Evolutionary conservation across 2,797 vertebrate genomes (phyloP).

Genomic region (Phrynocephalus vlangalii): DNA sequence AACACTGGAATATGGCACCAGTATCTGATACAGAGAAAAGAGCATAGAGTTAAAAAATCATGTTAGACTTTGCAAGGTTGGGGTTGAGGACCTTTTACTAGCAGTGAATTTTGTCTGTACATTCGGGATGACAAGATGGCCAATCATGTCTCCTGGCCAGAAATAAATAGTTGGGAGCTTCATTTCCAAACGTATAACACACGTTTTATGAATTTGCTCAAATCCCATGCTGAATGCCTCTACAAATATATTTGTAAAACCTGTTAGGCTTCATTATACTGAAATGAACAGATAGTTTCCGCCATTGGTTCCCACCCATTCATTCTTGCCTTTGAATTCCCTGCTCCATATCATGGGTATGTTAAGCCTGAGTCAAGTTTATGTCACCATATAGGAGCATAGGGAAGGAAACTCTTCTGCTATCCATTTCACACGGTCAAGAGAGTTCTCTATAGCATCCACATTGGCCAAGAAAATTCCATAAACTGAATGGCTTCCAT

Average conservation of each 20-base stretch:
- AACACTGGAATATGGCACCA: neutral
- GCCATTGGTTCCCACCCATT: too few species aligned
- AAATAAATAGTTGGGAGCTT: neutral
- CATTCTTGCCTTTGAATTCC: neutral
- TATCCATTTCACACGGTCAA: neutral
- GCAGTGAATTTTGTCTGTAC: neutral
- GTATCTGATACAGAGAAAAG: constrained; percentile 28
- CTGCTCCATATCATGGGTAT: neutral
- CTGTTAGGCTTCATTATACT: too few species aligned
- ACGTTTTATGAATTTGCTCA: neutral
- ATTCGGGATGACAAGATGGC: neutral
- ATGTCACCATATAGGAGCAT: neutral
- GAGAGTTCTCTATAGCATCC: neutral
- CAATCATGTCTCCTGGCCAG: neutral
- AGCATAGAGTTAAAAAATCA: constrained; percentile 4
- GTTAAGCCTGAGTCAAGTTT: neutral
- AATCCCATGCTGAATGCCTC: too few species aligned
- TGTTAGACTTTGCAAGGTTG: neutral
- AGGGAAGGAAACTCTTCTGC: neutral
- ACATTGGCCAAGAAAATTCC: neutral
- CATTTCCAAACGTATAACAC: neutral
- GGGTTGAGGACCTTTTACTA: neutral
- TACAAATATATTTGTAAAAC: too few species aligned
- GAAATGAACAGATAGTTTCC: too few species aligned
- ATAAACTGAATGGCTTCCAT: neutral